Base-by-base conservation (phyloP, 2,888 invertebrate species). In the Acrobasis suavella region DNA sequence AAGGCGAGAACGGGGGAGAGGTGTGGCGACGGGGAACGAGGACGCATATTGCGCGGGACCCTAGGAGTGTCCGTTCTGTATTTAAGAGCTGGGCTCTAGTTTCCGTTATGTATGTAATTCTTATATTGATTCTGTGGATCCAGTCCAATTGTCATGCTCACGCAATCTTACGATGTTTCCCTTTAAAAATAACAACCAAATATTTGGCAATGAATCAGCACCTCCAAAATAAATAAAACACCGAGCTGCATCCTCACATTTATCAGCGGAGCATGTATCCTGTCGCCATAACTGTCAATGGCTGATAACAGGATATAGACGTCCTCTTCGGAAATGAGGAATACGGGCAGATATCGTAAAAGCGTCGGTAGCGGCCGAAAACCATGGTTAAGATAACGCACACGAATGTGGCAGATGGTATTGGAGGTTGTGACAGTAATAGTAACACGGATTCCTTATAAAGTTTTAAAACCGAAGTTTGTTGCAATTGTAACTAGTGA, bases 241-340 rank as follows among this genome's bases (percentile, higher is more conserved):
- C 32, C 32, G 32, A 32, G 0, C 7, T 32, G 32, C 32, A 32
- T 32, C 32, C 32, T 32, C 32, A 50, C 22, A 49, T 62, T 62
- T 62, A 62, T 62, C 62, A 55, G 55, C 62, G 49, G 60, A 46
- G 64, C 71, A 68, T 69, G 71, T 69, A 64, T 58, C 15, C 68
- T 66, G 71, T 68, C 71, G 64, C 66, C 65, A 66, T 67, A 66
- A 65, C 65, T 70, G 70, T 70, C 70, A 58, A 22, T 17, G 50
- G 46, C 42, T 62, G 69, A 69, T 67, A 67, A 64, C 64, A 64
- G 62, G 58, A 69, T 69, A 66, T 68, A 68, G 69, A 68, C 64
- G 62, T 68, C 52, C 52, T 42, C 12, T 8, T 32, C 64, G 60
- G 54, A 67, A 65, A 61, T 55, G 62, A 62, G 50, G 58, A 65